These are phyloP conservation scores for Tipula vernalis DNA, from an alignment of 2,888 invertebrate genomes.

Conservation along the genomic window DNA sequence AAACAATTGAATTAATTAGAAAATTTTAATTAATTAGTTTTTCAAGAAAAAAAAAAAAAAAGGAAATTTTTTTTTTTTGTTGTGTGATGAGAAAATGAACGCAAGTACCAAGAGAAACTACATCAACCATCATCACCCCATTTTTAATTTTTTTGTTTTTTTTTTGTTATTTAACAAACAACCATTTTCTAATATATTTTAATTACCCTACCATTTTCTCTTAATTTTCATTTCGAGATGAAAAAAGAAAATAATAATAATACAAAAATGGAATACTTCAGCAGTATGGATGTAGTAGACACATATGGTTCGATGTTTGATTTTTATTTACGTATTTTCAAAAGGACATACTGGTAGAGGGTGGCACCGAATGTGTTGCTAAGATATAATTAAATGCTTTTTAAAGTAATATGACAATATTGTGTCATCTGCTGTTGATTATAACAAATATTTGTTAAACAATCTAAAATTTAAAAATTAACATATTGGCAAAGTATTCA, in stretches of 20 bases:
- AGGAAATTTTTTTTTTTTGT: background rate
- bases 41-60: background rate
- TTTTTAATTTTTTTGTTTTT: background rate
- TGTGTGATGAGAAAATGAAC: background rate
- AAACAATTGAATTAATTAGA: constrained; percentile 10
- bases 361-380: background rate
- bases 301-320: background rate
- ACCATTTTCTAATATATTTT: constrained; percentile 4
- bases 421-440: background rate
- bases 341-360: background rate
- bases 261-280: background rate
- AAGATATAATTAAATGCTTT: background rate
- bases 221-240: background rate
- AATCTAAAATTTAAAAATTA: too few species aligned
- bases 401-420: background rate
- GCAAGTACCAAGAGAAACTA: background rate
- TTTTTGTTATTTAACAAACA: background rate
- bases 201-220: constrained; percentile 4
- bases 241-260: background rate
- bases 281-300: background rate
- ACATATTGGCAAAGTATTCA: too few species aligned
- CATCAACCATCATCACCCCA: background rate
- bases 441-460: too few species aligned
- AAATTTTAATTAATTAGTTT: constrained; percentile 10
- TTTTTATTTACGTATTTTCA: background rate